phyloP scores from a whole-genome alignment of 1,140 invertebrate species.

The Cyclargus thomasi region DNA sequence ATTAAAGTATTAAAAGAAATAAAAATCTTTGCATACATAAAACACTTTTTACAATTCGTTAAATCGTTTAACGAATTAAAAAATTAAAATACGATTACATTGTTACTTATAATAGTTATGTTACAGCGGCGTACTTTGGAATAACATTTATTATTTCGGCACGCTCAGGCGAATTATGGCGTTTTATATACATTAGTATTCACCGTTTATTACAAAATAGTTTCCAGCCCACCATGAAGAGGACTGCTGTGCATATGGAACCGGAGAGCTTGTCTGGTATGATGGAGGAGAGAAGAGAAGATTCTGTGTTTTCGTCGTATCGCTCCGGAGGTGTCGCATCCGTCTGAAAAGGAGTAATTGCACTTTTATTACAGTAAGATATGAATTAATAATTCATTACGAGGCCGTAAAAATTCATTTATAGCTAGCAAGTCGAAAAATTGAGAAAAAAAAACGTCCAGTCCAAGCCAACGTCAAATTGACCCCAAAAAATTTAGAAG shows the following conservation, averaged over 20 bases:
- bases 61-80: slow-evolving; percentile 6
- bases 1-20: background rate
- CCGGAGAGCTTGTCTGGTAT: slow-evolving; percentile 63
- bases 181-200: slow-evolving; percentile 30
- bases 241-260: slow-evolving; percentile 66
- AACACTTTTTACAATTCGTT: background rate
- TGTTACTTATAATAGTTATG: background rate
- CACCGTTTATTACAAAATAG: slow-evolving; percentile 66
- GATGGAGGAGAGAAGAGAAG: slow-evolving; percentile 57
- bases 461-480: too few species aligned
- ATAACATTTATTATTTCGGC: slow-evolving; percentile 17
- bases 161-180: slow-evolving; percentile 13
- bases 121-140: slow-evolving; percentile 19
- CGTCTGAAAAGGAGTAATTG: slow-evolving; percentile 50
- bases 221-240: slow-evolving; percentile 70
- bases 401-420: too few species aligned
- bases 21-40: slow-evolving; percentile 3
- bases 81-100: slow-evolving; percentile 15
- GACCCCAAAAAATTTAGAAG: too few species aligned
- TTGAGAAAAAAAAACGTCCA: too few species aligned
- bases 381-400: too few species aligned
- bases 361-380: background rate
- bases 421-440: too few species aligned
- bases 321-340: slow-evolving; percentile 41
- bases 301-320: slow-evolving; percentile 39